Evolutionary conservation across 2,888 invertebrate genomes (phyloP).

Genomic region (Trichopoda pennipes): DNA sequence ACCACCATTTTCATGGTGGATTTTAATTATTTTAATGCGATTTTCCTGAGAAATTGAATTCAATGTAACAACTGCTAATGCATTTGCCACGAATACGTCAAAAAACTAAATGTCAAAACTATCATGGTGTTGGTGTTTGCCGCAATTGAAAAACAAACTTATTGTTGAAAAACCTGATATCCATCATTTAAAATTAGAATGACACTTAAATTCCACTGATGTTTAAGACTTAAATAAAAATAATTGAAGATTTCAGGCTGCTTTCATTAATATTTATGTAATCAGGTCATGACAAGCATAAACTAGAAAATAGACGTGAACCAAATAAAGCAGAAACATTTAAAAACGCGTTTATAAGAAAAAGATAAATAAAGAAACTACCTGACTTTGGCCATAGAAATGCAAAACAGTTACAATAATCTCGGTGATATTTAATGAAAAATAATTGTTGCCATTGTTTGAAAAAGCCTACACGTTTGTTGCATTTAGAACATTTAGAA

Average conservation of each 20-base stretch:
- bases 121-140: too few relatives aligned
- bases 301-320: not conserved
- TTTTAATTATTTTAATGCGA: too few relatives aligned
- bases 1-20: too few relatives aligned
- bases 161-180: too few relatives aligned
- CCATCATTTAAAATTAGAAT: not conserved
- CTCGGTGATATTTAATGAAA: not conserved
- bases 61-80: too few relatives aligned
- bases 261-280: conserved; percentile 19
- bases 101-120: too few relatives aligned
- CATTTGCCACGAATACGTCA: too few relatives aligned
- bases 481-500: too few relatives aligned
- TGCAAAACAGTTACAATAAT: conserved; percentile 49
- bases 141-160: too few relatives aligned
- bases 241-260: not conserved
- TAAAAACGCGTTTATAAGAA: not conserved
- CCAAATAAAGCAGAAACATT: conserved; percentile 16
- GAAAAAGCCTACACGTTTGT: conserved; percentile 29
- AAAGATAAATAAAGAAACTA: conserved; percentile 16
- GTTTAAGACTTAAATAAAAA: not conserved
- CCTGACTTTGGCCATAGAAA: conserved; percentile 25
- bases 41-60: too few relatives aligned
- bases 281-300: conserved; percentile 9
- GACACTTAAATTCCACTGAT: conserved; percentile 7
- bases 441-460: conserved; percentile 3